Percentiles rank a stretch among this genome's conserved stretches.
These are phyloP conservation scores for Rhynchotus rufescens DNA, from an alignment of 2,797 vertebrate species.

Conservation along the genomic window DNA sequence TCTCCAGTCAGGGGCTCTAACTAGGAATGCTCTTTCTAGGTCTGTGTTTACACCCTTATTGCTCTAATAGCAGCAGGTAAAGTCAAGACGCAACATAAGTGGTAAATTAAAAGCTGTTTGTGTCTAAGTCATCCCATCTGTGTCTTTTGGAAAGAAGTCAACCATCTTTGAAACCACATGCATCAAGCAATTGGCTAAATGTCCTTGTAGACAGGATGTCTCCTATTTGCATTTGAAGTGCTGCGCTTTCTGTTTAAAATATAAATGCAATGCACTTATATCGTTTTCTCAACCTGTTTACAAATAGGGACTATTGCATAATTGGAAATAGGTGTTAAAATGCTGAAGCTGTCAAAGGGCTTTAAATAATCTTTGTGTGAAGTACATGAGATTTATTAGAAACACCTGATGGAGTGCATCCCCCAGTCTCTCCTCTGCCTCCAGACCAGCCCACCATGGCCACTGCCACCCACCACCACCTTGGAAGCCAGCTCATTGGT, in stretches of 20 bases:
- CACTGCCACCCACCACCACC: conserved; percentile 46
- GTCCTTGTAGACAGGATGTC: conserved; percentile 81
- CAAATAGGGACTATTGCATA: conserved; percentile 62
- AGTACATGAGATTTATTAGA: conserved; percentile 54
- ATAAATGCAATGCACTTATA: conserved; percentile 67
- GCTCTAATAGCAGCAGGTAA: conserved; percentile 77
- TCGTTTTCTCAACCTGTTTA: conserved; percentile 73
- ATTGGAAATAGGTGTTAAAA: conserved; percentile 68
- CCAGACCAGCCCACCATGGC: conserved; percentile 34
- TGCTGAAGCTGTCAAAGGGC: conserved; percentile 49
- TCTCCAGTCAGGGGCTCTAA: not conserved
- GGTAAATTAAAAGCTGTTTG: conserved; percentile 81
- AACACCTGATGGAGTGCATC: conserved; percentile 34
- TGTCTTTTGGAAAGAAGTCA: conserved; percentile 80
- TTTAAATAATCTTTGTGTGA: conserved; percentile 58
- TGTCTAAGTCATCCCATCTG: conserved; percentile 84
- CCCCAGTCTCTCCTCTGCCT: conserved; percentile 13
- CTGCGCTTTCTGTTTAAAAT: conserved; percentile 75
- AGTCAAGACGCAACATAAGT: conserved; percentile 71
- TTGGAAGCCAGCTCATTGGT: conserved; percentile 60
- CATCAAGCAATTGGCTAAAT: conserved; percentile 80
- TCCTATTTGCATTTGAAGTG: conserved; percentile 81
- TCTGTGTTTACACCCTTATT: conserved; percentile 35
- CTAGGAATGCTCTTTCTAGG: conserved; percentile 57
- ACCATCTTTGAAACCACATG: conserved; percentile 78